These are phyloP conservation scores for Takifugu flavidus DNA, from an alignment of 2,113 vertebrate genomes.

Conservation along the genomic window DNA sequence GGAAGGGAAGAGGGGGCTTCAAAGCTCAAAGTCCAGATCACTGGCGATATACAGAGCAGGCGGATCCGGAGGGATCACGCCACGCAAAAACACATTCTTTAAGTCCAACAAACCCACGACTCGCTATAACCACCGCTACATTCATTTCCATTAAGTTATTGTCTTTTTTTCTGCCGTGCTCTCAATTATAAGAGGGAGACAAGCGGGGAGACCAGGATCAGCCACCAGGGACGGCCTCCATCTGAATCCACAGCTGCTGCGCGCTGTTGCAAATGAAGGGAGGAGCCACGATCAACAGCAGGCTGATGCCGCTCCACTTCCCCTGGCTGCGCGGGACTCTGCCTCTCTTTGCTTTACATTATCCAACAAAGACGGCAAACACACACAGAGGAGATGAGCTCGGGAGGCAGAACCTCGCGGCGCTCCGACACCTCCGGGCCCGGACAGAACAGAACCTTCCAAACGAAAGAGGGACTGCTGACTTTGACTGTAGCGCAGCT, in stretches of 20 bases:
- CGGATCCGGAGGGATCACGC: constrained; percentile 14
- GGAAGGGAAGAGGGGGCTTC: constrained; percentile 23
- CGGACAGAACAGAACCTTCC: neutral
- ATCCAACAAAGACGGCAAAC: constrained; percentile 4
- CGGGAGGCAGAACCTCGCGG: constrained; percentile 9
- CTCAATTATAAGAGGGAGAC: constrained; percentile 36
- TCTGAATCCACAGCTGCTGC: constrained; percentile 56
- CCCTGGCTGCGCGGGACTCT: constrained; percentile 17
- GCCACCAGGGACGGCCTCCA: constrained; percentile 36
- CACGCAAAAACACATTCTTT: neutral
- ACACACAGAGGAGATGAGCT: constrained; percentile 1
- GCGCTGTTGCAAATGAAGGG: constrained; percentile 38
- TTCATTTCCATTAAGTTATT: constrained; percentile 28
- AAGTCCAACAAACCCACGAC: constrained; percentile 19
- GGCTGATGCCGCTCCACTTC: constrained; percentile 29
- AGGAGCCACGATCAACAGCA: constrained; percentile 31
- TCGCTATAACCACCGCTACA: constrained; percentile 8
- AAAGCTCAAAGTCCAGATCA: constrained; percentile 43
- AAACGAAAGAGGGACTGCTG: constrained; percentile 35
- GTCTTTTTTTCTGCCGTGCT: constrained; percentile 22
- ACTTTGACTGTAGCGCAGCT: constrained; percentile 14
- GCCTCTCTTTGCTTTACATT: constrained; percentile 11
- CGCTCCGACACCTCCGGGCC: constrained; percentile 1
- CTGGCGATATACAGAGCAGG: constrained; percentile 8
- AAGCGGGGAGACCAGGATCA: constrained; percentile 39